A percentile compares a stretch with the other conserved stretches of the same genome.
Conservation (phyloP, 2,113 vertebrate species). For the Clarias gariepinus region DNA sequence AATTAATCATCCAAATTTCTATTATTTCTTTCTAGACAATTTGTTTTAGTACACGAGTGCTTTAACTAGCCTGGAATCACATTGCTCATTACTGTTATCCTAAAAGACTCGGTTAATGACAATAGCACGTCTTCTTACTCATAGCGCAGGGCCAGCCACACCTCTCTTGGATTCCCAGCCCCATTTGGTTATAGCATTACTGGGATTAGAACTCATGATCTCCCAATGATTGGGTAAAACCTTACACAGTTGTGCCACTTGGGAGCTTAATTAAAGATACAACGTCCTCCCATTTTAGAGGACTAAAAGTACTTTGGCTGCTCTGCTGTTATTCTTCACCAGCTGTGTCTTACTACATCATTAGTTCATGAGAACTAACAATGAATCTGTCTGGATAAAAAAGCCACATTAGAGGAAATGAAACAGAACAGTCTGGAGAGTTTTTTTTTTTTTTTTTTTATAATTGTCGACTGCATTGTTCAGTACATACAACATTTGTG, state of each 20-base stretch:
- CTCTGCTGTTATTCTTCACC: constrained; percentile 21
- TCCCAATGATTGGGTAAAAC: constrained; percentile 20
- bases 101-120: neutral
- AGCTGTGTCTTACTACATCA: constrained; percentile 28
- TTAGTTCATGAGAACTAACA: constrained; percentile 17
- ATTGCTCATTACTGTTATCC: neutral
- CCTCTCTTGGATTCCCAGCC: neutral
- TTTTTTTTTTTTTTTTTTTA: constrained; percentile 1
- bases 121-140: neutral
- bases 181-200: constrained; percentile 16
- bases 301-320: constrained; percentile 4
- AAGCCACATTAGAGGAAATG: constrained; percentile 11
- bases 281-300: neutral
- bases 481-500: constrained; percentile 53
- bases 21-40: too few species aligned
- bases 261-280: constrained; percentile 11
- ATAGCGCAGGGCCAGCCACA: neutral
- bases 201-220: constrained; percentile 35
- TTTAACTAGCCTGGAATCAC: neutral
- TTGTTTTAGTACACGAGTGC: too few species aligned
- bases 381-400: neutral
- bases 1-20: too few species aligned
- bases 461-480: neutral
- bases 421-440: neutral
- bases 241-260: constrained; percentile 11